A percentile compares a stretch with the other conserved stretches of the same genome.
These are phyloP conservation scores for Paratilapia polleni DNA, from an alignment of 2,113 vertebrate species.

Conservation along the genomic window DNA sequence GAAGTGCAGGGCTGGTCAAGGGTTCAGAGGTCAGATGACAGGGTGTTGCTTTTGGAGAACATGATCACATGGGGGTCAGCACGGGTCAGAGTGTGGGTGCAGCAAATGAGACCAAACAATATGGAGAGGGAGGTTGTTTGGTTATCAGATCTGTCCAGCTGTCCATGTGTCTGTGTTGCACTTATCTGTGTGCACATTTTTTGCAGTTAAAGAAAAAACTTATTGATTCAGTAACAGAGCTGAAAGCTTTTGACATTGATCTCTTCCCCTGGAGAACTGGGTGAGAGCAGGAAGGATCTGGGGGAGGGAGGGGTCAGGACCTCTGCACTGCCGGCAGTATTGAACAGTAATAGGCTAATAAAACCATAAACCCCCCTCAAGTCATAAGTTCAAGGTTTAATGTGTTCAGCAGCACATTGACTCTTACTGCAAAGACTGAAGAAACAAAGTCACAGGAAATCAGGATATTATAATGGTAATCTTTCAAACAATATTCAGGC, in stretches of 20 bases:
- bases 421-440: neutral
- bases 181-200: slow-evolving; percentile 15
- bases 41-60: slow-evolving; percentile 1
- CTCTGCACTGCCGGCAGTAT: slow-evolving; percentile 3
- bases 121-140: neutral
- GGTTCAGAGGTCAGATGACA: slow-evolving; percentile 38
- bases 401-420: neutral
- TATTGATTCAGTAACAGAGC: slow-evolving; percentile 52
- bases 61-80: neutral
- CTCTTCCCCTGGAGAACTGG: neutral
- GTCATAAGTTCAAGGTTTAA: slow-evolving; percentile 8
- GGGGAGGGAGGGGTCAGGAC: neutral
- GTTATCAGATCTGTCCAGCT: slow-evolving; percentile 59
- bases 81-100: slow-evolving; percentile 17
- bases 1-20: slow-evolving; percentile 27
- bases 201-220: neutral
- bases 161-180: neutral
- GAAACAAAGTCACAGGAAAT: neutral
- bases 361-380: neutral
- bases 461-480: neutral
- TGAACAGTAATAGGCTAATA: slow-evolving; percentile 14
- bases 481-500: neutral
- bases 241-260: slow-evolving; percentile 45
- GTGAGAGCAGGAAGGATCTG: neutral
- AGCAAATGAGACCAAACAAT: slow-evolving; percentile 11